These are phyloP conservation scores for Drosophila rhopaloa DNA, from an alignment of 1,140 invertebrate species.

Conservation along the genomic window DNA sequence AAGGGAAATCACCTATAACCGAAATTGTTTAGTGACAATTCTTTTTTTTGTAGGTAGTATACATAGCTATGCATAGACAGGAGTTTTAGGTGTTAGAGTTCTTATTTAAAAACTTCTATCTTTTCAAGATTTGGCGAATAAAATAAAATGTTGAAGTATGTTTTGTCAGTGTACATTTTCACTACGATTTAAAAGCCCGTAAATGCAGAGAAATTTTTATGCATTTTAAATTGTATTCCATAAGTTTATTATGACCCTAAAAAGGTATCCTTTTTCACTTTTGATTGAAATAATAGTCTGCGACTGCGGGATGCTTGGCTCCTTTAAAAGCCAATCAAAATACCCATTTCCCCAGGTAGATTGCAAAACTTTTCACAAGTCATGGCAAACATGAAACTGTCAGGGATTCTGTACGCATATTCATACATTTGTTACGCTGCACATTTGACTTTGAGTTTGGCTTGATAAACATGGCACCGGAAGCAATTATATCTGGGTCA, in stretches of 20 bases:
- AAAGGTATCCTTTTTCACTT: slow-evolving; percentile 1
- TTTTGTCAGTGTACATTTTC: neutral
- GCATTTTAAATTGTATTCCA: slow-evolving; percentile 15
- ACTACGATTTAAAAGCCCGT: neutral
- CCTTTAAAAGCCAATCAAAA: slow-evolving; percentile 13
- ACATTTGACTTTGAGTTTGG: slow-evolving; percentile 26
- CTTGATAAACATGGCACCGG: slow-evolving; percentile 38
- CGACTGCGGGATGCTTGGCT: slow-evolving; percentile 1
- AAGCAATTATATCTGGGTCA: slow-evolving; percentile 57
- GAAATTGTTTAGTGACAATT: no score
- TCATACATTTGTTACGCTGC: slow-evolving; percentile 33
- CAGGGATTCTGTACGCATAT: slow-evolving; percentile 14
- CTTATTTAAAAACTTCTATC: no score
- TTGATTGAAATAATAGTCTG: slow-evolving; percentile 22
- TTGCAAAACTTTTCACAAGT: slow-evolving; percentile 30
- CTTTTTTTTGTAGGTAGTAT: no score
- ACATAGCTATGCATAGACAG: no score
- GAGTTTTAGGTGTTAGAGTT: no score
- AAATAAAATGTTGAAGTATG: no score
- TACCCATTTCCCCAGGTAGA: slow-evolving; percentile 20
- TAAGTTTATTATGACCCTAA: slow-evolving; percentile 14
- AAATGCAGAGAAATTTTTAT: slow-evolving; percentile 12
- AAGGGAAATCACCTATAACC: no score
- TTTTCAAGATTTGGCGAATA: no score
- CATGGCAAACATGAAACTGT: slow-evolving; percentile 35